A percentile compares a stretch with the other conserved stretches of the same genome.
Evolutionary conservation across 2,888 invertebrate genomes (phyloP).

Genomic region (Hypselothyrea guttata): DNA sequence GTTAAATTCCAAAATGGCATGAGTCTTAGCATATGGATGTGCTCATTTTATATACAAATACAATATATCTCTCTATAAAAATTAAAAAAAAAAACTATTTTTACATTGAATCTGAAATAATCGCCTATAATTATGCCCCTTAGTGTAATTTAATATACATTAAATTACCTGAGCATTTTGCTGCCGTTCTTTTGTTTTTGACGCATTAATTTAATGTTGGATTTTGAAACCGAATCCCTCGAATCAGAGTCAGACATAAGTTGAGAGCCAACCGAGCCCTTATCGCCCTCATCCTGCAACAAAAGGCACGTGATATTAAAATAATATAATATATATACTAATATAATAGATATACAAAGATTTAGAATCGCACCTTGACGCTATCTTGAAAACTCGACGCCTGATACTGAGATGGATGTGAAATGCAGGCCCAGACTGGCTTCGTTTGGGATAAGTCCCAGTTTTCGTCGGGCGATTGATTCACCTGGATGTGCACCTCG

Average conservation of each 20-base stretch:
- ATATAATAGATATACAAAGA: too few relatives aligned
- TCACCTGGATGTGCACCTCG: constrained; percentile 96
- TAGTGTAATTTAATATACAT: not conserved
- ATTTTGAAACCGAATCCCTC: constrained; percentile 87
- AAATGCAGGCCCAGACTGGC: constrained; percentile 97
- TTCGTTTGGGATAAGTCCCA: constrained; percentile 92
- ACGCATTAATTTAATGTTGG: constrained; percentile 77
- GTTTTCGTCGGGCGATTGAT: constrained; percentile 98
- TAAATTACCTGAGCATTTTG: constrained; percentile 85
- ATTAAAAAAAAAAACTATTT: too few relatives aligned
- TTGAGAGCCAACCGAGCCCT: constrained; percentile 85
- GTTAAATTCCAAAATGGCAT: too few relatives aligned
- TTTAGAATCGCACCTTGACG: constrained; percentile 83
- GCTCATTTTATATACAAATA: too few relatives aligned
- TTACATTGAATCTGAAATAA: too few relatives aligned
- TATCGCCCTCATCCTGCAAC: constrained; percentile 88
- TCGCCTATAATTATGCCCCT: too few relatives aligned
- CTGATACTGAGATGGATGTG: constrained; percentile 97
- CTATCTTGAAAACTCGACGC: constrained; percentile 99
- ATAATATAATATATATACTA: not conserved
- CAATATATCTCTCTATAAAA: too few relatives aligned
- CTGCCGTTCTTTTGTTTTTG: constrained; percentile 82
- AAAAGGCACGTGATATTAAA: constrained; percentile 18
- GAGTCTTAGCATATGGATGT: too few relatives aligned
- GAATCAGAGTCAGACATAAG: constrained; percentile 92